A percentile compares a stretch with the other conserved stretches of the same genome.
These are phyloP conservation scores for Chaetodon trifasciatus DNA, from an alignment of 2,797 vertebrate species.

Conservation along the genomic window DNA sequence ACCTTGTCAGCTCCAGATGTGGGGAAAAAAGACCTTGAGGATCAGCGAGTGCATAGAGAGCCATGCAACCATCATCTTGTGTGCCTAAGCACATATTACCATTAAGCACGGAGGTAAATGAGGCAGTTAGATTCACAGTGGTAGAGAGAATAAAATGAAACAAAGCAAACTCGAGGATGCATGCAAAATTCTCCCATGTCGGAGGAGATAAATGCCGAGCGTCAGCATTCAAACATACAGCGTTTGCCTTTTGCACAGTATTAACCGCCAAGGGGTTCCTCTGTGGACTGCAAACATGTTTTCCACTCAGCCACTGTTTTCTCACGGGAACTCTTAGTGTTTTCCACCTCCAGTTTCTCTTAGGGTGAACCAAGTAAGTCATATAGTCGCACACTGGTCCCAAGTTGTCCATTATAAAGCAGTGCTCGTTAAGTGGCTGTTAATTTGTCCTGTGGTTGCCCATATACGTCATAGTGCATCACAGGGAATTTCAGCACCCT, in stretches of 20 bases:
- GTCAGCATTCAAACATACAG: constrained; percentile 48
- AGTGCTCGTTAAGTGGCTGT: constrained; percentile 65
- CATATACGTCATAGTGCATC: constrained; percentile 67
- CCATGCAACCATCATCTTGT: constrained; percentile 25
- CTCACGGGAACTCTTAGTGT: constrained; percentile 60
- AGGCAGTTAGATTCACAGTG: constrained; percentile 49
- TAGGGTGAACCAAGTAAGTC: constrained; percentile 59
- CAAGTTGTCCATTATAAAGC: constrained; percentile 65
- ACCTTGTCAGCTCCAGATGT: constrained; percentile 10
- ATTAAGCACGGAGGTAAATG: constrained; percentile 55
- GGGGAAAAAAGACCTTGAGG: constrained; percentile 26
- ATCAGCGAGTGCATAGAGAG: constrained; percentile 12
- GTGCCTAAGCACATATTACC: constrained; percentile 61
- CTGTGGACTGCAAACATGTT: constrained; percentile 67
- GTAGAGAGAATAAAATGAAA: constrained; percentile 32
- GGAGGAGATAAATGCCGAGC: constrained; percentile 47
- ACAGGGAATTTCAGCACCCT: constrained; percentile 52
- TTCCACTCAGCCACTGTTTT: constrained; percentile 59
- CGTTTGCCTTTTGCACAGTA: constrained; percentile 31
- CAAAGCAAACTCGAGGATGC: constrained; percentile 37
- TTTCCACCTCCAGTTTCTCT: constrained; percentile 70
- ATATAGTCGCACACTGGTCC: constrained; percentile 47
- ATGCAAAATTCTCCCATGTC: constrained; percentile 8
- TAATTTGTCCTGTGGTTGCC: constrained; percentile 70
- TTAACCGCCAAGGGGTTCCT: constrained; percentile 45